Base-by-base conservation (phyloP, 2,888 invertebrate species). In the Mythimna lalbum region DNA sequence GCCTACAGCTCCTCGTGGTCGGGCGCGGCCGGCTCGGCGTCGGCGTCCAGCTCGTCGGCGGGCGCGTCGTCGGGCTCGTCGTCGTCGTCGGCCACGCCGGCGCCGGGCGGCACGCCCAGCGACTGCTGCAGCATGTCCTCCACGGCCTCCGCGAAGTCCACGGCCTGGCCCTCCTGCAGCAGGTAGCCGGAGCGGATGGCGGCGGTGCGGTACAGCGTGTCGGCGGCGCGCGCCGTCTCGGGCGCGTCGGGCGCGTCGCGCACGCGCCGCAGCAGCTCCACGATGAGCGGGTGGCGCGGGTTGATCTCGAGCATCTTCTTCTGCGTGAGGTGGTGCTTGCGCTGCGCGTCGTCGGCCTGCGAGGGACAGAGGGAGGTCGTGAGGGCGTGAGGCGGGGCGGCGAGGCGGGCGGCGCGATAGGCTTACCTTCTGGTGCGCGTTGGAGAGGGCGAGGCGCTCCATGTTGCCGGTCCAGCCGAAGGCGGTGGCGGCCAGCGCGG, bases 381-480 rank as follows among this genome's bases (percentile, higher is more conserved):
- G 43, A 43, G 43, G 2, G 17, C 43, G 43, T 0, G 14, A 0
- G 17, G 53, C 23, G 21, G 1, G 31, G 3, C 14, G 66, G 14
- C n/a, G 12, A 33, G 10, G 57, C 0, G n/a, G 0, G 50, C 1
- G 10, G 55, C 2, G 47, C 4, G 47, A 4, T 12, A 12, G 17
- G 19, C 69, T 14, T 70, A 68, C 94, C 92, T 99, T 99, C 93
- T 99, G 99, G 94, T 99, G 99, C 21, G 99, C 99, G 95, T 99
- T 99, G 60, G 98, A 98, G 80, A 98, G 95, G 78, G 99, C 99
- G 81, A 99, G 97, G 63, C 99, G 97, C 96, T 99, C 99, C 99
- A 99, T 99, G 95, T 99, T 99, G 88, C 99, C 99, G 86, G 99
- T 99, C 99, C 99, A 99, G 84, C 99, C 99, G 95, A 99, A 99